Evolutionary conservation across 2,113 vertebrate species (phyloP).

Genomic region (Bos javanicus): DNA sequence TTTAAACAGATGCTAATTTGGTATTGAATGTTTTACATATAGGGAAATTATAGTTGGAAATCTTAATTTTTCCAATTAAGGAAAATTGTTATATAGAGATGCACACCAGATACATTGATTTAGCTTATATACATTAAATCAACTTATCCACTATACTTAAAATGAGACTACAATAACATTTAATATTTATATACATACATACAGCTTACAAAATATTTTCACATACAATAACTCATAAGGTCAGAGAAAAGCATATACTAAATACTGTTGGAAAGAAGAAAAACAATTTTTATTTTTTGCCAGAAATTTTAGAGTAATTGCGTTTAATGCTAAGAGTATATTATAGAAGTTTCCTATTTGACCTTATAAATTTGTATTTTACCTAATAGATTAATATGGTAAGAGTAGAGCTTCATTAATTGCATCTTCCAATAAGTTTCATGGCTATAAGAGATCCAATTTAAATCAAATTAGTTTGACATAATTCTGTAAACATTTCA

Average conservation of each 20-base stretch:
- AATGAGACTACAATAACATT: neutral
- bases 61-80: neutral
- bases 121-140: neutral
- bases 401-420: neutral
- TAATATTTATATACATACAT: neutral
- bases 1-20: constrained; percentile 20
- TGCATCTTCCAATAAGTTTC: neutral
- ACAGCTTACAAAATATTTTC: neutral
- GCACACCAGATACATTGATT: neutral
- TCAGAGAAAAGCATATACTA: neutral
- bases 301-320: neutral
- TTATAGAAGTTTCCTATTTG: neutral
- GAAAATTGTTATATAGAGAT: neutral
- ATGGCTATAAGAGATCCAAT: neutral
- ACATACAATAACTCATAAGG: neutral
- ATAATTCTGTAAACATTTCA: neutral
- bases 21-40: neutral
- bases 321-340: neutral
- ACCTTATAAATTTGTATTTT: neutral
- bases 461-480: neutral
- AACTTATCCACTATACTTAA: neutral
- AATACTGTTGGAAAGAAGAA: neutral
- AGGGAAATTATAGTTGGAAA: constrained; percentile 17
- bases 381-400: neutral
- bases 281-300: neutral